Evolutionary conservation across 2,113 vertebrate genomes (phyloP).

Genomic region (Nothocercus julius): DNA sequence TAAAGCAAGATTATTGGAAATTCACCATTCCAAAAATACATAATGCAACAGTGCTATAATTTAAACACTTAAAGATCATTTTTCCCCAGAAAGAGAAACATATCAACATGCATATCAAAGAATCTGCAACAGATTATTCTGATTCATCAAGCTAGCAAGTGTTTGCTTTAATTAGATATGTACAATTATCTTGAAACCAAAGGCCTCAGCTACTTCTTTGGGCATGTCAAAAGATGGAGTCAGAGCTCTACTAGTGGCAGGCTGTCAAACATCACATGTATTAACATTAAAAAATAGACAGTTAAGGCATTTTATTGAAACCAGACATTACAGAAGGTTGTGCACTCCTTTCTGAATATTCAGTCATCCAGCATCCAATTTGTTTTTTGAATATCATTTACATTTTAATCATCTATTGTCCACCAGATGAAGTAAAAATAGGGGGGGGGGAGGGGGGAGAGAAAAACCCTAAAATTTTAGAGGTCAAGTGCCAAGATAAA

Average conservation of each 20-base stretch:
- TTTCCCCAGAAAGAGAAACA: too few species aligned
- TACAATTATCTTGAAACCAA: not conserved
- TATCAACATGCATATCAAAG: too few species aligned
- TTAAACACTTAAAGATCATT: not conserved
- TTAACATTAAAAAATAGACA: not conserved
- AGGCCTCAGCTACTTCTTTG: not conserved
- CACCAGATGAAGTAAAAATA: not conserved
- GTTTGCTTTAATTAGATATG: not conserved
- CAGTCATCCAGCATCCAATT: not conserved
- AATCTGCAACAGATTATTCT: not conserved
- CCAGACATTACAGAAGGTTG: not conserved
- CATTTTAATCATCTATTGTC: not conserved
- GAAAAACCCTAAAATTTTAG: not conserved
- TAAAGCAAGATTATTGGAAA: not conserved
- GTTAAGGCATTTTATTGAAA: not conserved
- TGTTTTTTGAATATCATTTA: not conserved
- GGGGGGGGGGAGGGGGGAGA: not conserved
- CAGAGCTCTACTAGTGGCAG: not conserved
- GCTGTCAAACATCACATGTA: not conserved
- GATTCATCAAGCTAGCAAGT: not conserved
- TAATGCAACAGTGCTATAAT: not conserved
- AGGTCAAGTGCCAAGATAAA: rapidly evolving
- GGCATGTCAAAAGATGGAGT: not conserved
- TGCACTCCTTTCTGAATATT: not conserved
- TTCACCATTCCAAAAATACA: not conserved